A percentile compares a stretch with the other conserved stretches of the same genome.
These are phyloP conservation scores for Lepus americanus DNA, from an alignment of 2,113 vertebrate species.

Conservation along the genomic window DNA sequence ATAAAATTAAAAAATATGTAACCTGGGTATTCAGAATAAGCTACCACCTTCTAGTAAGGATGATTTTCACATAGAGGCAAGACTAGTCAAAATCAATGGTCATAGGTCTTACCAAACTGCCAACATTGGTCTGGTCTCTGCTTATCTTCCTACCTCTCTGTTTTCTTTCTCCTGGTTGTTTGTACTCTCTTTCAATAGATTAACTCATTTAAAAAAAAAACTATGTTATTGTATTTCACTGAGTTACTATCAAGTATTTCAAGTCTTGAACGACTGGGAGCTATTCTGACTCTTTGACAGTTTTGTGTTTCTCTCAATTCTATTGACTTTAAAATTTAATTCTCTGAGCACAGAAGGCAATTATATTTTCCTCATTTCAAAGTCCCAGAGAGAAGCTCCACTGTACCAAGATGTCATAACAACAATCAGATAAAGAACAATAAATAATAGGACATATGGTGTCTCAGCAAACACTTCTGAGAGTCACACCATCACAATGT, in stretches of 20 bases:
- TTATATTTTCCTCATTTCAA: conserved; percentile 60
- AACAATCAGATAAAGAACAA: conserved; percentile 65
- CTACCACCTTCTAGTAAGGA: background rate
- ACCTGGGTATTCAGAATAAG: background rate
- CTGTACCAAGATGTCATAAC: conserved; percentile 11
- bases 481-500: conserved; percentile 42
- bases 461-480: background rate
- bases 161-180: background rate
- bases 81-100: background rate
- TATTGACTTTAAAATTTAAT: conserved; percentile 58
- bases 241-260: conserved; percentile 26
- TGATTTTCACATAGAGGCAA: background rate
- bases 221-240: background rate
- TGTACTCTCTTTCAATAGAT: background rate
- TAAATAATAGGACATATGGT: conserved; percentile 16
- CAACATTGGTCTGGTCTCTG: background rate
- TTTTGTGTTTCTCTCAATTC: conserved; percentile 30
- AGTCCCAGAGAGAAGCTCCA: background rate
- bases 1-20: background rate
- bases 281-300: background rate
- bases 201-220: background rate
- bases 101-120: background rate
- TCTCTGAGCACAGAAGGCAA: conserved; percentile 13
- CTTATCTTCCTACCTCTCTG: background rate
- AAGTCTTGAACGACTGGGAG: background rate